Evolutionary conservation across 35 echinoderm and acorn worm genomes (phyloP).

Genomic region (Nesometra sesokonis): DNA sequence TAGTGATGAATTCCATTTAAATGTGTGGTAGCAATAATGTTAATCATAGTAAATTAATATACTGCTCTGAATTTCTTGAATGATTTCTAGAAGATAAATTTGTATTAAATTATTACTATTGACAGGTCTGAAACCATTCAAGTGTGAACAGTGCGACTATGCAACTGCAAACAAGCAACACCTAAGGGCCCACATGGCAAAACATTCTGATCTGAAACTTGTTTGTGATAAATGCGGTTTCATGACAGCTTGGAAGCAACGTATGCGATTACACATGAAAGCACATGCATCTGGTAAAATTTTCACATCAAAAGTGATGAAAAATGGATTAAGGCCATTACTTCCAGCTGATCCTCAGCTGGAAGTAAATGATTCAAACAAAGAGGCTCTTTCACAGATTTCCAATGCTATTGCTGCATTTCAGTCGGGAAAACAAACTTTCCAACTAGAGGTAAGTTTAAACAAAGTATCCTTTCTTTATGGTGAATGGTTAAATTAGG

Average conservation of each 20-base stretch:
- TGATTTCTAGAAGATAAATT: neutral
- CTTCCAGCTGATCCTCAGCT: neutral
- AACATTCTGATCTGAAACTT: slow-evolving; percentile 63
- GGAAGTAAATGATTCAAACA: neutral
- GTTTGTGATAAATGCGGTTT: slow-evolving; percentile 60
- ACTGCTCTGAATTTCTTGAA: neutral
- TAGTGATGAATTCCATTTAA: too few species aligned
- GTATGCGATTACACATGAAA: slow-evolving; percentile 60
- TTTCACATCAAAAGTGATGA: neutral
- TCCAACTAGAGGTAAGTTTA: neutral
- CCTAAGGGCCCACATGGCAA: slow-evolving; percentile 65
- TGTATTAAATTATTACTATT: neutral
- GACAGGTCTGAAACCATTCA: slow-evolving; percentile 78
- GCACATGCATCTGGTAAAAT: slow-evolving; percentile 36
- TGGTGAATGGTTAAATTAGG: too few species aligned
- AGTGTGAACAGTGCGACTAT: slow-evolving; percentile 66
- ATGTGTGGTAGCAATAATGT: too few species aligned
- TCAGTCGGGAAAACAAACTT: slow-evolving; percentile 2
- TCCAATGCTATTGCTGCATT: slow-evolving; percentile 30
- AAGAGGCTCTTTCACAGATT: slow-evolving; percentile 28
- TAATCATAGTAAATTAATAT: too few species aligned
- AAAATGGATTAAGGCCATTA: neutral
- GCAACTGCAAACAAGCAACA: slow-evolving; percentile 95
- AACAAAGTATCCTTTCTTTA: too few species aligned
- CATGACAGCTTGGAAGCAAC: slow-evolving; percentile 59